Percentiles rank a stretch among this genome's conserved stretches.
Conservation (phyloP, 2,797 vertebrate genomes). For the Acanthurus lineatus region DNA sequence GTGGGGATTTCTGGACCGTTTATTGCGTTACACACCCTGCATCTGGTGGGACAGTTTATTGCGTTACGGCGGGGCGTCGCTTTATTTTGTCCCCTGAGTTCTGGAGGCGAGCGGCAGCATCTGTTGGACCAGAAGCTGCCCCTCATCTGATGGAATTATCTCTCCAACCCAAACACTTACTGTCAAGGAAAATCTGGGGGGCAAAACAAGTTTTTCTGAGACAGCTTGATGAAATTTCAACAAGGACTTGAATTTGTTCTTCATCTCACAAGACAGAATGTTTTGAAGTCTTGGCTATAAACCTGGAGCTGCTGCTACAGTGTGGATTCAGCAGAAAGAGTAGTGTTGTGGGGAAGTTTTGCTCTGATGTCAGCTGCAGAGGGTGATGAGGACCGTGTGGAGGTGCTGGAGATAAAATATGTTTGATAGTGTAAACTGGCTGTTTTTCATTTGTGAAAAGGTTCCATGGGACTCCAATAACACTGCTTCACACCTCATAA, state of each 20-base stretch:
- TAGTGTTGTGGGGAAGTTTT: not conserved
- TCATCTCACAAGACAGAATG: constrained; percentile 31
- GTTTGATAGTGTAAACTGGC: not conserved
- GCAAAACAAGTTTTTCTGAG: constrained; percentile 40
- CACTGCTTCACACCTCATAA: constrained; percentile 8
- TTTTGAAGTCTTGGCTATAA: constrained; percentile 17
- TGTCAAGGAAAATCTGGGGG: constrained; percentile 43
- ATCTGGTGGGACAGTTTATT: constrained; percentile 78
- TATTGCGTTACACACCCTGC: constrained; percentile 73
- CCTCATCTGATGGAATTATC: constrained; percentile 76
- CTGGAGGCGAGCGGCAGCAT: constrained; percentile 70
- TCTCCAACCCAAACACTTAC: constrained; percentile 48
- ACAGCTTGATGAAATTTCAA: constrained; percentile 42
- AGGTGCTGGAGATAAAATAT: constrained; percentile 9
- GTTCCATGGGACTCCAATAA: constrained; percentile 17
- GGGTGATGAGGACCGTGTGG: constrained; percentile 6
- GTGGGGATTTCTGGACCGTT: constrained; percentile 45
- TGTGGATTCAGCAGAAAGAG: not conserved
- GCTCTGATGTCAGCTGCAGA: not conserved
- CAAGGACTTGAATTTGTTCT: constrained; percentile 35
- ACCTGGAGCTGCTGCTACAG: constrained; percentile 3
- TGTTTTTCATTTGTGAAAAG: constrained; percentile 14
- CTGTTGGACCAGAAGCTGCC: constrained; percentile 69
- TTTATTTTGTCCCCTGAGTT: constrained; percentile 73
- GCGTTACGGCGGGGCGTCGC: constrained; percentile 56